These are phyloP conservation scores for Leucosticte australis DNA, from an alignment of 2,113 vertebrate species.

Conservation along the genomic window DNA sequence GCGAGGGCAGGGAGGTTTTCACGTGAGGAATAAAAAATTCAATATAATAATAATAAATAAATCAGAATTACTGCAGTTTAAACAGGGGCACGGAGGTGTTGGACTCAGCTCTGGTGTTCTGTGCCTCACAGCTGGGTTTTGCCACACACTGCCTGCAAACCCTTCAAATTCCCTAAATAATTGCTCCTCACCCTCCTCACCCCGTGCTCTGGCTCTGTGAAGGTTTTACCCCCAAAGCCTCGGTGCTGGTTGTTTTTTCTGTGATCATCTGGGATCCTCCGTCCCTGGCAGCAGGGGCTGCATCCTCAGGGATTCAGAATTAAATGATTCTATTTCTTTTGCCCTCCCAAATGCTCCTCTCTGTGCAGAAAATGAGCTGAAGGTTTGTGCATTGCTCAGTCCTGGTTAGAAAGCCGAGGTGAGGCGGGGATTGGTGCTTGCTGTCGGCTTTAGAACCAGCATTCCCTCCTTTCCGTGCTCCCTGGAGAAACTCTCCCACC, in stretches of 20 bases:
- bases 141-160: not conserved
- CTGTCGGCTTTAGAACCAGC: not conserved
- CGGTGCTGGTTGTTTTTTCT: fast-evolving
- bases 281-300: fast-evolving
- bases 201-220: fast-evolving
- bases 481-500: not conserved
- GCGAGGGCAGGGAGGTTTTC: not conserved
- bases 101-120: not conserved
- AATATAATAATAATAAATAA: not conserved
- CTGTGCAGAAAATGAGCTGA: not conserved
- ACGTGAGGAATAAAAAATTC: not conserved
- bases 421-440: not conserved
- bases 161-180: not conserved
- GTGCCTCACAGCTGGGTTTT: not conserved
- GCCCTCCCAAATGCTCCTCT: not conserved
- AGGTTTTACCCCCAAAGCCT: not conserved
- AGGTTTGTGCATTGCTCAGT: fast-evolving
- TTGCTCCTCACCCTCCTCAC: not conserved
- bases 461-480: fast-evolving
- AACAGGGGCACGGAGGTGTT: not conserved
- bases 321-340: fast-evolving
- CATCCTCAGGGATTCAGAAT: fast-evolving
- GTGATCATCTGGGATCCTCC: not conserved
- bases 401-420: not conserved
- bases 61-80: fast-evolving